These are phyloP conservation scores for Nyctibius bracteatus DNA, from an alignment of 2,113 vertebrate genomes.

Conservation along the genomic window DNA sequence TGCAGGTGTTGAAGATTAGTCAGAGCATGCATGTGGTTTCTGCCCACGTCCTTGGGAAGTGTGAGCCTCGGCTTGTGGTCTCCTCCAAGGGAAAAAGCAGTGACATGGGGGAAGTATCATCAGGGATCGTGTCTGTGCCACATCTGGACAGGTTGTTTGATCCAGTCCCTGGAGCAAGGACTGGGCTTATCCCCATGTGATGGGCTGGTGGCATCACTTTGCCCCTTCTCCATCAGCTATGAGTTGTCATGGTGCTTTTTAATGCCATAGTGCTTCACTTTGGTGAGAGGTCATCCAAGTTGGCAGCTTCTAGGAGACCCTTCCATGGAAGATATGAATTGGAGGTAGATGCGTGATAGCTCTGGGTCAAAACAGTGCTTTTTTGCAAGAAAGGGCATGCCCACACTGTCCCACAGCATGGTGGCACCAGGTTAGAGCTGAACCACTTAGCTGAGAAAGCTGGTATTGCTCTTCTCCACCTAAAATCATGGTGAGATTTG, in stretches of 20 bases:
- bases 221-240: neutral
- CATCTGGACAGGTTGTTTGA: neutral
- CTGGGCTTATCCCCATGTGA: neutral
- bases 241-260: neutral
- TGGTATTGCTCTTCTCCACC: neutral
- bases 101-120: neutral
- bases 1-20: neutral
- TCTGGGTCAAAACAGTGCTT: neutral
- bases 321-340: neutral
- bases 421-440: neutral
- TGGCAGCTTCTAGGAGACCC: neutral
- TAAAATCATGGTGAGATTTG: neutral
- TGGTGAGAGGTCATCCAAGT: neutral
- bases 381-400: neutral
- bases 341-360: neutral
- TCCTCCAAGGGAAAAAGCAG: neutral
- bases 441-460: neutral
- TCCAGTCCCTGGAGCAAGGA: neutral
- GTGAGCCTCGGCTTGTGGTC: neutral
- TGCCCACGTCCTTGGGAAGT: neutral
- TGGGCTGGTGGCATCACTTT: neutral
- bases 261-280: neutral
- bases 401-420: accelerated
- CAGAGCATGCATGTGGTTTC: neutral
- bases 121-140: accelerated